A percentile compares a stretch with the other conserved stretches of the same genome.
phyloP scores from a whole-genome alignment of 2,888 invertebrate species.

The Melangyna quadrimaculata region DNA sequence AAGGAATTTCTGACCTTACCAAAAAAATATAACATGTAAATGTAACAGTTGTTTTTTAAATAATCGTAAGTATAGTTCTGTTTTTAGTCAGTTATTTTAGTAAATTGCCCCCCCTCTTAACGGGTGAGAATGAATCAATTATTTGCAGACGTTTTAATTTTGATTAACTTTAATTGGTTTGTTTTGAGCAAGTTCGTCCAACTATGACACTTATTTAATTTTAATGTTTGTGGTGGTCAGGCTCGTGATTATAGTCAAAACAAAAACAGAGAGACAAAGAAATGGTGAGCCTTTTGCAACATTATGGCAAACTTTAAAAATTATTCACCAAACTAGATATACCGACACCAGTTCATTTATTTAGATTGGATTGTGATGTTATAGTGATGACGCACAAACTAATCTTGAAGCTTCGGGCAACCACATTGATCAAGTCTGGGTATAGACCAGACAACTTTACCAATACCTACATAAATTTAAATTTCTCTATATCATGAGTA shows the following conservation, averaged over 20 bases:
- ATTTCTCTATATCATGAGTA: not conserved
- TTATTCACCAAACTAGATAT: conserved; percentile 52
- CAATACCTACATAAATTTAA: not conserved
- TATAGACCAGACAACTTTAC: not conserved
- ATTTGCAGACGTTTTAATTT: too few species aligned
- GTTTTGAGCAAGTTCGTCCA: not conserved
- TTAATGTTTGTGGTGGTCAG: not conserved
- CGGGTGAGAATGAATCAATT: too few species aligned
- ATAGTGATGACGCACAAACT: conserved; percentile 37
- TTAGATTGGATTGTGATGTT: conserved; percentile 8
- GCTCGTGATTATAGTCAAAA: not conserved
- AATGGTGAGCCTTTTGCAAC: conserved; percentile 24
- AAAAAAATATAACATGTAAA: too few species aligned
- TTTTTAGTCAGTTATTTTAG: too few species aligned
- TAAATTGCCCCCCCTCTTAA: too few species aligned
- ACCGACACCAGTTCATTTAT: not conserved
- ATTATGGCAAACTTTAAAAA: conserved; percentile 62
- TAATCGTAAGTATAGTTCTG: too few species aligned
- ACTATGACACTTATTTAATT: not conserved
- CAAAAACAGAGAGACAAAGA: conserved; percentile 13
- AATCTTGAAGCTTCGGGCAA: conserved; percentile 11
- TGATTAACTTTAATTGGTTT: not conserved
- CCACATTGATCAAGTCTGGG: conserved; percentile 4
- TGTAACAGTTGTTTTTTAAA: too few species aligned
- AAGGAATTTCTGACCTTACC: too few species aligned